Base-by-base conservation (phyloP, 1,140 invertebrate genomes). In the Eubasilissa regina region DNA sequence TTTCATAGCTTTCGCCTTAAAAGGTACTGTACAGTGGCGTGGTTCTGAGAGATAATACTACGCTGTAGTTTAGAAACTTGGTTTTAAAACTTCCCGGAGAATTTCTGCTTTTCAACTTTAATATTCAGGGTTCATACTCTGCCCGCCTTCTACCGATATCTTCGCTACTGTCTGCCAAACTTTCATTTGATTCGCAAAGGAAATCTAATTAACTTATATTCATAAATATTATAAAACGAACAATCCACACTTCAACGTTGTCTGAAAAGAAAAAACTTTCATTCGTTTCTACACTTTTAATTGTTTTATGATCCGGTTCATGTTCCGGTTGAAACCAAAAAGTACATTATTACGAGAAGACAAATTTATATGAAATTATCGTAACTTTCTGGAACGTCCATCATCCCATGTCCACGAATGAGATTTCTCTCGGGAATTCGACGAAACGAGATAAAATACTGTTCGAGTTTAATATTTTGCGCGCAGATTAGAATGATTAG, bases 41-140 rank as follows among this genome's bases (percentile, higher is more conserved):
- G 55, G 17, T 58, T 58, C 15, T 11, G 15, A 21, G 17, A 58
- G 8, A 8, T 8, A 58, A 12, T 9, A n/a, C 13, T 64, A 21
- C 19, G 35, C 25, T 35, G 25, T 1, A 43, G 60, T 43, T 64
- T 43, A 35, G 10, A 43, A 64, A 64, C 60, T 64, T 64, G 19
- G 19, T 43, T 19, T 13, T 6, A 35, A 64, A 64, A 64, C 60
- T 64, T 64, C 35, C 35, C 60, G 35, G 7, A 13, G 60, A 64
- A 13, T 35, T 1, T 17, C 35, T n/a, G 60, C 55, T 43, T 64
- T 43, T n/a, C 60, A n/a, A 25, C 60, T 25, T 64, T 64, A 25
- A 64, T 64, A n/a, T 64, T 64, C 60, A 25, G 10, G 60, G 60
- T 43, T 64, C 60, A 64, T 51, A 12, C 11, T 51, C 11, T 51